These are phyloP conservation scores for Lymantria monacha DNA, from an alignment of 2,888 invertebrate genomes.

Conservation along the genomic window DNA sequence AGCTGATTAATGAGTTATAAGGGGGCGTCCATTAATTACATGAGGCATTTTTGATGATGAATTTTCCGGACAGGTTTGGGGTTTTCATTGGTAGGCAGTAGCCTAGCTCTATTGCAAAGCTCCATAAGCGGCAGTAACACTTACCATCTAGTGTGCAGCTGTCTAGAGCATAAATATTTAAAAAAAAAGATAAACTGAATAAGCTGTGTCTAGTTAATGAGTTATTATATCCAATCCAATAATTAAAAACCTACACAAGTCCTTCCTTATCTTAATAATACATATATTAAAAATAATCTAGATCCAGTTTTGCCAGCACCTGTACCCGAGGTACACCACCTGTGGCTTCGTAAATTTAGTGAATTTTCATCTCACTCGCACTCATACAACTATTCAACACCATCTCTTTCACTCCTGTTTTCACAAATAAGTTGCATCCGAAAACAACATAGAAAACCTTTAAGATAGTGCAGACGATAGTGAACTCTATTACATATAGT, in stretches of 20 bases:
- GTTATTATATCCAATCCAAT: background rate
- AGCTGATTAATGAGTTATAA: no score
- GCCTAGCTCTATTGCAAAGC: no score
- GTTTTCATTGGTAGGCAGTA: no score
- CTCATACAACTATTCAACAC: conserved; percentile 32
- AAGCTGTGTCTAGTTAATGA: no score
- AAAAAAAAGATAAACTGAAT: no score
- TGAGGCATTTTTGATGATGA: no score
- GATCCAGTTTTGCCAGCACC: conserved; percentile 44
- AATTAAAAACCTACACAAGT: background rate
- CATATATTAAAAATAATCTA: conserved; percentile 9
- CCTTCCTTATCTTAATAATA: background rate
- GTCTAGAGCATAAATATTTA: no score
- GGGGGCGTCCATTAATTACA: no score
- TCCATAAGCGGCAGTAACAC: no score
- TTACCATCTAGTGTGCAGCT: no score
- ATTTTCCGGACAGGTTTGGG: no score
- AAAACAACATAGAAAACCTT: conserved; percentile 79
- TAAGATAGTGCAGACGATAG: conserved; percentile 36
- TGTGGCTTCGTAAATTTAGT: conserved; percentile 81
- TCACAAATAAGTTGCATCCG: conserved; percentile 81
- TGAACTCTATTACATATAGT: conserved; percentile 26
- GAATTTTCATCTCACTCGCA: conserved; percentile 57
- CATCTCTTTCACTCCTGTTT: conserved; percentile 68
- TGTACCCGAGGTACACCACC: conserved; percentile 79